A percentile compares a stretch with the other conserved stretches of the same genome.
phyloP scores from a whole-genome alignment of 2,888 invertebrate genomes.

The Caenorhabditis auriculariae region DNA sequence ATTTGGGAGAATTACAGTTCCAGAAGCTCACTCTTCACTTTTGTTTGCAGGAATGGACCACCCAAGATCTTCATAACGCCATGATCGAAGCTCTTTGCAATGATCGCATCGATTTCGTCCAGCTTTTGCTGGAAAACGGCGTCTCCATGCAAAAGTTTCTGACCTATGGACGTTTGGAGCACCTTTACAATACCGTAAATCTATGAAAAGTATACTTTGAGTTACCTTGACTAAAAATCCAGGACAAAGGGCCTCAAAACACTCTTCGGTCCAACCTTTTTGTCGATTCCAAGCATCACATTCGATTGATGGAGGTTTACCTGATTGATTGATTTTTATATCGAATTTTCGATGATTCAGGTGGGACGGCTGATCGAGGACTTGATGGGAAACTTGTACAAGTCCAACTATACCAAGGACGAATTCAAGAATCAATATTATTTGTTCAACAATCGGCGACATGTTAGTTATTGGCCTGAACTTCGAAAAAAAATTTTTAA shows the following conservation, averaged over 20 bases:
- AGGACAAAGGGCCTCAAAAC: constrained; percentile 80
- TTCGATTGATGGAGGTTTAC: constrained; percentile 12
- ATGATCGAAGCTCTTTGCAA: constrained; percentile 98
- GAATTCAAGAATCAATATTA: constrained; percentile 72
- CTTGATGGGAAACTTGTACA: constrained; percentile 95
- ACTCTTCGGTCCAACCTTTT: constrained; percentile 70
- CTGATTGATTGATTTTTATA: no score
- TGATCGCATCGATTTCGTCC: constrained; percentile 99
- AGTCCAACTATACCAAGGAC: constrained; percentile 88
- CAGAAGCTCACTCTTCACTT: no score
- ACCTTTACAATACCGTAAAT: constrained; percentile 81
- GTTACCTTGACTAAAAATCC: constrained; percentile 21
- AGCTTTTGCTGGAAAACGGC: constrained; percentile 92
- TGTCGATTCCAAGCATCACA: constrained; percentile 19
- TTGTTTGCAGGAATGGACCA: constrained; percentile 87
- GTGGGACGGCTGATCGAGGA: constrained; percentile 95
- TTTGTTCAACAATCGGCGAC: constrained; percentile 41
- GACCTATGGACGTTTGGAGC: constrained; percentile 89
- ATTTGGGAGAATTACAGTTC: no score
- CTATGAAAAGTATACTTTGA: constrained; percentile 3
- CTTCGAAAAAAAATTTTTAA: neutral
- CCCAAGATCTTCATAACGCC: constrained; percentile 88
- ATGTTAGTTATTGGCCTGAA: constrained; percentile 9
- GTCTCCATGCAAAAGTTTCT: constrained; percentile 96
- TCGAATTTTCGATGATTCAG: no score